Base-by-base conservation (phyloP, 2,113 vertebrate genomes). In the Zosterops hypoxanthus region DNA sequence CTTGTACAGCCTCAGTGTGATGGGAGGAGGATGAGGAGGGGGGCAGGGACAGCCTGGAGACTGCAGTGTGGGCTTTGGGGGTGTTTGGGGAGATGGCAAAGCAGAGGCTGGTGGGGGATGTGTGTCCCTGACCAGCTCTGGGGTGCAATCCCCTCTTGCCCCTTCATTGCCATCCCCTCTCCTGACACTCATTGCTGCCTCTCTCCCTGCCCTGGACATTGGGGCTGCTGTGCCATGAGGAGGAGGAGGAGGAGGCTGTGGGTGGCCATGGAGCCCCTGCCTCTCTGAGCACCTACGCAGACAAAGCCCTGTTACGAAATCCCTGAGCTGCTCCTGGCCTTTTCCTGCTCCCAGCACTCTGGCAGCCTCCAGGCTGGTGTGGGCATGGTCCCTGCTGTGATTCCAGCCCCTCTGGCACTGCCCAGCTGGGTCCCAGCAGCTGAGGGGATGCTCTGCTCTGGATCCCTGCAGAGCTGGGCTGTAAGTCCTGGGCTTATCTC, bases 331-430 rank as follows among this genome's bases (percentile, higher is more conserved):
- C 88, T 82, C 80, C 80, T 31, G 17, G 24, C 65, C 82, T 33
- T 57, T 29, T 4, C 52, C 79, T 64, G 50, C 39, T 29, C 42
- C 68, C 2, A 9, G 13, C 44, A 2, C 14, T 3, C 49, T 4
- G 41, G 31, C 23, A 14, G 46, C 12, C 49, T 47, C 47, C 47
- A 47, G 49, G 49, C 49, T 52, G 50, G 14, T 19, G 9, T 22
- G 63, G 44, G 5, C 17, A 2, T 2, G 0, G 1, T 29, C 22
- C 39, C 41, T 7, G 55, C 9, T 0, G 33, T 57, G 33, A 2
- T 29, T 19, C n/a, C 33, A 14, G 6, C 68, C 75, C 65, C 55
- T 13, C 6, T 33, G 80, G 50, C 55, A 5, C 29, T 2, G 39
- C 71, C 46, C 1, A 2, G 63, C 24, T 6, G 3, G 12, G 8